These are phyloP conservation scores for Amorpha juglandis DNA, from an alignment of 2,888 invertebrate genomes.

Conservation along the genomic window DNA sequence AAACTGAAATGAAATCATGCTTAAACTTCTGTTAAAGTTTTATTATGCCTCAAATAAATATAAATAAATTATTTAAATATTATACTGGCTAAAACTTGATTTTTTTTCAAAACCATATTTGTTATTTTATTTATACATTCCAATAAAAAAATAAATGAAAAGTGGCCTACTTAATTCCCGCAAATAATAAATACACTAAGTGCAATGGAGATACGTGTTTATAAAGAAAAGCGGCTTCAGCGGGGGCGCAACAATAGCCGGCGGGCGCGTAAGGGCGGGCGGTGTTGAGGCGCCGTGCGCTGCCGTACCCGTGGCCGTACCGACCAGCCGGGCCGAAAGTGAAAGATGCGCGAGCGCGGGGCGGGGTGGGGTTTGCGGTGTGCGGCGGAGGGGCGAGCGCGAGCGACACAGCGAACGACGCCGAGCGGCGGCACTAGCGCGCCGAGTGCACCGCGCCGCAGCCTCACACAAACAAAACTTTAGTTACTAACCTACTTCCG, in stretches of 20 bases:
- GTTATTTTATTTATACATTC: not conserved
- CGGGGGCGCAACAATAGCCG: conserved; percentile 48
- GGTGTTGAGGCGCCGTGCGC: conserved; percentile 41
- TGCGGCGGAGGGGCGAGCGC: conserved; percentile 47
- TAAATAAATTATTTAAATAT: too few relatives aligned
- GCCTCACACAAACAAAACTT: conserved; percentile 85
- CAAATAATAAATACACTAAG: not conserved
- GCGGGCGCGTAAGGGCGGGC: conserved; percentile 50
- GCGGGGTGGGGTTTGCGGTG: conserved; percentile 50
- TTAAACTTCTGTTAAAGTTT: too few relatives aligned
- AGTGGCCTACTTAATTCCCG: not conserved
- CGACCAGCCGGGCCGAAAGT: conserved; percentile 61
- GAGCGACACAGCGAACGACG: conserved; percentile 47
- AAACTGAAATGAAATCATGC: too few relatives aligned
- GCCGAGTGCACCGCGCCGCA: conserved; percentile 77
- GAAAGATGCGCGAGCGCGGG: conserved; percentile 70
- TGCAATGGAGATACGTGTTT: not conserved
- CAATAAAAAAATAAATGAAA: not conserved
- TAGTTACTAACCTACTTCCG: conserved; percentile 85
- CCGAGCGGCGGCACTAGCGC: conserved; percentile 61
- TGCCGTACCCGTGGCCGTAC: conserved; percentile 37
- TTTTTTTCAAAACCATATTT: too few relatives aligned
- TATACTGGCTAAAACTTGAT: not conserved
- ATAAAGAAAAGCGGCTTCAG: conserved; percentile 21
- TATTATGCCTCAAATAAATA: too few relatives aligned